Evolutionary conservation across 2,113 vertebrate species (phyloP).

Genomic region (Hylia prasina): DNA sequence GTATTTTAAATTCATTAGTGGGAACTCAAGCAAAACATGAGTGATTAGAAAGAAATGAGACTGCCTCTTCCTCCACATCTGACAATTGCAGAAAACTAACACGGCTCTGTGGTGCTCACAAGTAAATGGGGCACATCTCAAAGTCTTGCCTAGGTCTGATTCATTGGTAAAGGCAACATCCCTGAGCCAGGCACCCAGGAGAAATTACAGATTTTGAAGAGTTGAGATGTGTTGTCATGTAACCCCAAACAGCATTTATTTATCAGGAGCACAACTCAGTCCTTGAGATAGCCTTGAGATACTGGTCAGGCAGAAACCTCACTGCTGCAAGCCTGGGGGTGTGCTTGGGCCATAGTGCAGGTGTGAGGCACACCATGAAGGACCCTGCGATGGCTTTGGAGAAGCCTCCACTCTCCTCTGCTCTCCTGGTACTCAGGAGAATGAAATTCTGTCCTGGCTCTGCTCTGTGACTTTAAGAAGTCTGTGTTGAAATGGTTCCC

Average conservation of each 20-base stretch:
- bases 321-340: background rate
- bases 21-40: constrained; percentile 43
- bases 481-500: background rate
- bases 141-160: background rate
- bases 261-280: background rate
- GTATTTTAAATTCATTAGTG: constrained; percentile 42
- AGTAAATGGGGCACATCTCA: background rate
- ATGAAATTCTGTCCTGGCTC: background rate
- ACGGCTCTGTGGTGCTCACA: background rate
- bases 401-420: background rate
- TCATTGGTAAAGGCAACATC: background rate
- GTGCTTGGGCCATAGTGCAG: fast-evolving
- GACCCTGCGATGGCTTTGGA: background rate
- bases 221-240: background rate
- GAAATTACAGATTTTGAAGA: background rate
- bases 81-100: background rate
- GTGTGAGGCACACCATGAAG: background rate
- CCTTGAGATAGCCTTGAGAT: background rate
- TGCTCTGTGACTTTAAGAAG: background rate
- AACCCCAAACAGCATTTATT: background rate
- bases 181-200: background rate
- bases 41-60: constrained; percentile 29
- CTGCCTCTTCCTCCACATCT: constrained; percentile 17
- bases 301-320: background rate
- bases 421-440: background rate